Conservation (phyloP, 2,888 invertebrate genomes). For the Limnephilus lunatus region DNA sequence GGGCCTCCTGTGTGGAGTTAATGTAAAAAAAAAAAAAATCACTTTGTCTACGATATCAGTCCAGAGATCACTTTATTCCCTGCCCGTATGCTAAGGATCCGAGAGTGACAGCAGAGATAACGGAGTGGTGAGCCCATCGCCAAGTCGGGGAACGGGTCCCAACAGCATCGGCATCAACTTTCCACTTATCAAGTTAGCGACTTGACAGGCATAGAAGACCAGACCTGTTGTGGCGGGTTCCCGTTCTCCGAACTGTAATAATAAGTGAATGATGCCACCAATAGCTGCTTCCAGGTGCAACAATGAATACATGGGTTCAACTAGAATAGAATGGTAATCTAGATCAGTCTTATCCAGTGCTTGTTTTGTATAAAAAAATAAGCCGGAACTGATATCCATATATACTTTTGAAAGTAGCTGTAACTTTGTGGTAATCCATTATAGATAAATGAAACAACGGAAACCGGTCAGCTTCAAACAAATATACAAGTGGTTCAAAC, state of each 20-base stretch:
- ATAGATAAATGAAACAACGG: too few relatives aligned
- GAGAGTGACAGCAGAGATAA: conserved; percentile 23
- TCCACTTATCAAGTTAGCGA: conserved; percentile 54
- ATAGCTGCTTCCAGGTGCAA: neutral
- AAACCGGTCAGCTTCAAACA: too few relatives aligned
- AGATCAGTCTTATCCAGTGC: neutral
- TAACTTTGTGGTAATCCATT: too few relatives aligned
- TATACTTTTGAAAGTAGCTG: too few relatives aligned
- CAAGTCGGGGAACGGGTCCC: conserved; percentile 36
- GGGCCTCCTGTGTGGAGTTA: too few relatives aligned
- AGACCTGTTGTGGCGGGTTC: conserved; percentile 16
- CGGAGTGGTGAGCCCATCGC: conserved; percentile 49
- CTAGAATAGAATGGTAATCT: neutral
- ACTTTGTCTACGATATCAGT: neutral
- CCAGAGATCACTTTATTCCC: neutral
- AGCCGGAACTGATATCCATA: neutral
- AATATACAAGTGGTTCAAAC: too few relatives aligned
- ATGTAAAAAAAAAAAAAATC: too few relatives aligned
- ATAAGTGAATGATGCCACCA: neutral
- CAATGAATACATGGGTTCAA: neutral
- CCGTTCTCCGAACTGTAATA: conserved; percentile 31
- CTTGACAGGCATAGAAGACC: conserved; percentile 21
- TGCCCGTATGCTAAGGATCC: neutral
- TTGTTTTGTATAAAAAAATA: neutral
- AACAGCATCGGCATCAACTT: conserved; percentile 41